Conservation (phyloP, 1,140 invertebrate species). For the Macrosteles quadrilineatus region DNA sequence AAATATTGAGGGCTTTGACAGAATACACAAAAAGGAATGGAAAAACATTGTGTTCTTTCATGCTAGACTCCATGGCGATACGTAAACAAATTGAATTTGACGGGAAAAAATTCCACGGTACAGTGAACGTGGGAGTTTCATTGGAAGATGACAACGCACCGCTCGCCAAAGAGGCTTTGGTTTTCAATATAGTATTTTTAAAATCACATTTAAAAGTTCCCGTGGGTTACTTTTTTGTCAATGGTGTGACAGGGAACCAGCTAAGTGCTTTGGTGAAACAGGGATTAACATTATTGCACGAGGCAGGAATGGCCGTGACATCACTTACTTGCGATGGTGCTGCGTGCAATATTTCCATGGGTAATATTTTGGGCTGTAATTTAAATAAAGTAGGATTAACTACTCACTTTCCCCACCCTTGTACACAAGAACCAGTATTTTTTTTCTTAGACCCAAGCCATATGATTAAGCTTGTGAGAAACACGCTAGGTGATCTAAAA, state of each 20-base stretch:
- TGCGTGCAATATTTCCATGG: constrained; percentile 26
- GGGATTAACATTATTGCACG: constrained; percentile 36
- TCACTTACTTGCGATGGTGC: constrained; percentile 33
- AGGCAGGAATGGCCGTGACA: constrained; percentile 13
- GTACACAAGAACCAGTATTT: constrained; percentile 33
- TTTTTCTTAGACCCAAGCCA: constrained; percentile 38
- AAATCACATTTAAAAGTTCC: constrained; percentile 47
- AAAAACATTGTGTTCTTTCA: constrained; percentile 33
- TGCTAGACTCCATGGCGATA: constrained; percentile 41
- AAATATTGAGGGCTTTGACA: constrained; percentile 47
- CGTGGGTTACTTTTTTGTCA: constrained; percentile 46
- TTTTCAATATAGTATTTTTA: constrained; percentile 45
- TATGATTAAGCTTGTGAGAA: constrained; percentile 39
- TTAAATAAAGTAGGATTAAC: constrained; percentile 2
- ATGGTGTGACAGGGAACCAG: constrained; percentile 36
- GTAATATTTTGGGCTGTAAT: constrained; percentile 33
- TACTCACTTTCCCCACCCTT: constrained; percentile 32
- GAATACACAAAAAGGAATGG: constrained; percentile 8
- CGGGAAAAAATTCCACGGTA: constrained; percentile 28
- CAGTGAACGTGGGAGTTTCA: neutral
- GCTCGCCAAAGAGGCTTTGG: constrained; percentile 46
- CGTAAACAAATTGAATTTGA: constrained; percentile 40
- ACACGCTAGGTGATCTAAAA: constrained; percentile 29
- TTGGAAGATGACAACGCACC: constrained; percentile 39
- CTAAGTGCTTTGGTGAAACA: constrained; percentile 3